Conservation (phyloP, 1,140 invertebrate species). For the Drosophila obscura region DNA sequence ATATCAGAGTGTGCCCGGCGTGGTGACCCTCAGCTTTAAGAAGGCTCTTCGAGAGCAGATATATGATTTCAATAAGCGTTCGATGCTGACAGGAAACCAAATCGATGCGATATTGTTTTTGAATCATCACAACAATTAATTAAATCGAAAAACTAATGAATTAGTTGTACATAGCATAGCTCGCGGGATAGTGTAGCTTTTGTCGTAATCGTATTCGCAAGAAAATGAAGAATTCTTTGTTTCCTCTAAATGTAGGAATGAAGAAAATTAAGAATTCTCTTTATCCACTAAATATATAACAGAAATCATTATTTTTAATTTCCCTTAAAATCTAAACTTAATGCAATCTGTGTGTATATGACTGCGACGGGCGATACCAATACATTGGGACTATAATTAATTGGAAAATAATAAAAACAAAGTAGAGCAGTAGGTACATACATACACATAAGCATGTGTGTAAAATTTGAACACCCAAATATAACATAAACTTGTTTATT, state of each 20-base stretch:
- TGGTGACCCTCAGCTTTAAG: conserved; percentile 76
- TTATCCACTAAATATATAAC: conserved; percentile 18
- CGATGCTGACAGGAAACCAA: conserved; percentile 71
- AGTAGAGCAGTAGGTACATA: background rate
- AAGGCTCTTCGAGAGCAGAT: conserved; percentile 74
- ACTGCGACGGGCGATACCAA: conserved; percentile 24
- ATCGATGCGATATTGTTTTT: conserved; percentile 79
- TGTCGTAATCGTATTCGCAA: too few relatives aligned
- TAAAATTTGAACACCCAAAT: background rate
- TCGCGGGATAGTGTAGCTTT: too few relatives aligned
- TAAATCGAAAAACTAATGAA: too few relatives aligned
- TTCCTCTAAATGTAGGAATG: conserved; percentile 8
- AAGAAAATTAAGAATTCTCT: background rate
- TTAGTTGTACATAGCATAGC: too few relatives aligned
- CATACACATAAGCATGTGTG: background rate
- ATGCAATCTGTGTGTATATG: conserved; percentile 22
- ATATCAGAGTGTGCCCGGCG: conserved; percentile 79
- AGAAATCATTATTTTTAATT: conserved; percentile 3
- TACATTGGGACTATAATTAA: background rate
- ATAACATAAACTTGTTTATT: background rate
- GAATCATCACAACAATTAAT: conserved; percentile 40
- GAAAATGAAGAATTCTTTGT: conserved; percentile 8
- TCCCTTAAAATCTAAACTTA: conserved; percentile 22
- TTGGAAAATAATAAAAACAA: conserved; percentile 10
- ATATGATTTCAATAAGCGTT: conserved; percentile 72